Evolutionary conservation across 2,113 vertebrate species (phyloP).

Genomic region (Cyprinus carpio): DNA sequence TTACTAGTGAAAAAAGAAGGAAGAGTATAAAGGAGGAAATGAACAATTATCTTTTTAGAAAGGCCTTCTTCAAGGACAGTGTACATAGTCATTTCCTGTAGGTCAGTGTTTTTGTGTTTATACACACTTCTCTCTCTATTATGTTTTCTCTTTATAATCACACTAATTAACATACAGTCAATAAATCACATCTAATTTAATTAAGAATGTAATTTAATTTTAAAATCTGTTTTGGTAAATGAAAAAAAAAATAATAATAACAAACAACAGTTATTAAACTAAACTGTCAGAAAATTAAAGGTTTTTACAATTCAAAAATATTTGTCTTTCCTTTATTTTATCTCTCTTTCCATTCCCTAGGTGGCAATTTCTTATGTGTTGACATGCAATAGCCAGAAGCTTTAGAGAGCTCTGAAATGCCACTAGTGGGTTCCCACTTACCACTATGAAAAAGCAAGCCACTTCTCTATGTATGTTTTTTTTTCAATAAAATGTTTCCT

Average conservation of each 20-base stretch:
- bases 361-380: slow-evolving; percentile 36
- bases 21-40: not conserved
- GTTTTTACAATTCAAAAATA: not conserved
- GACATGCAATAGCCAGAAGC: slow-evolving; percentile 38
- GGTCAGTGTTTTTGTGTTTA: not conserved
- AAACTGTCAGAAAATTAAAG: not conserved
- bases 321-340: not conserved
- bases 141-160: not conserved
- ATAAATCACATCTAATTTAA: not conserved
- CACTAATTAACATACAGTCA: not conserved
- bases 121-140: not conserved
- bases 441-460: slow-evolving; percentile 27
- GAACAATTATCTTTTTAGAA: not conserved
- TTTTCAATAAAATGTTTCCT: not conserved
- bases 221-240: not conserved
- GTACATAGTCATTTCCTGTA: not conserved
- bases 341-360: slow-evolving; percentile 9
- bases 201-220: not conserved
- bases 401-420: slow-evolving; percentile 30
- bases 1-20: not conserved
- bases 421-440: slow-evolving; percentile 24
- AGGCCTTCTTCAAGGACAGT: not conserved
- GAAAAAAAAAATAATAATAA: not conserved
- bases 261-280: not conserved
- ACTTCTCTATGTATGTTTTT: slow-evolving; percentile 15